phyloP scores from a whole-genome alignment of 1,140 invertebrate species.

The Drosophila tropicalis region DNA sequence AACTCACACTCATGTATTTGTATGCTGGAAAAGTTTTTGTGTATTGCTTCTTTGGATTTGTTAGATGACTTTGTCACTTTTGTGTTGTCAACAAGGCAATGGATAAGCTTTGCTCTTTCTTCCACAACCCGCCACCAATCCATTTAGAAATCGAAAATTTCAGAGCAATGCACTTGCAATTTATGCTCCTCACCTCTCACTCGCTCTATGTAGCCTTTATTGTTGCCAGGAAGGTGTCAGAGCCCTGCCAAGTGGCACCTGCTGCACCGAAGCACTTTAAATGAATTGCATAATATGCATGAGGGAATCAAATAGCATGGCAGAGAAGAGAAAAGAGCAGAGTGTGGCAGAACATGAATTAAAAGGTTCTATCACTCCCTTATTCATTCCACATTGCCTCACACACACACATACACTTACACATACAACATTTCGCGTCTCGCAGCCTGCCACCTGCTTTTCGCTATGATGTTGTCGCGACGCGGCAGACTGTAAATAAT shows the following conservation, averaged over 20 bases:
- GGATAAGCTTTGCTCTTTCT: conserved; percentile 30
- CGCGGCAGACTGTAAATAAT: conserved; percentile 80
- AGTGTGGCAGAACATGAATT: conserved; percentile 10
- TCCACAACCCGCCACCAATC: background rate
- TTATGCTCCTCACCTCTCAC: background rate
- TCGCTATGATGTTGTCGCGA: conserved; percentile 55
- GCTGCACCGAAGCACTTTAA: conserved; percentile 50
- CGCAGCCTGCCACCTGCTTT: conserved; percentile 27
- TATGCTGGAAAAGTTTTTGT: conserved; percentile 51
- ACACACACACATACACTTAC: background rate
- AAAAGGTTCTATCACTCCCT: conserved; percentile 14
- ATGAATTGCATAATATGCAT: conserved; percentile 75
- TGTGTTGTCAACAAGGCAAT: conserved; percentile 41
- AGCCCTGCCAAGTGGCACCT: conserved; percentile 23
- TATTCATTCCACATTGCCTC: background rate
- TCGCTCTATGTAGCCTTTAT: conserved; percentile 20
- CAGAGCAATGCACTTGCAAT: conserved; percentile 3
- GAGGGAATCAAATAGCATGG: conserved; percentile 22
- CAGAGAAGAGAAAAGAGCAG: background rate
- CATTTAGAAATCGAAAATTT: conserved; percentile 10
- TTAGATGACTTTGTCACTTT: conserved; percentile 52
- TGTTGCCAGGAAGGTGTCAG: conserved; percentile 40
- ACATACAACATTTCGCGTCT: background rate
- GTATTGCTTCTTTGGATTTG: conserved; percentile 51
- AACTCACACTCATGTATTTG: conserved; percentile 16